Conservation (phyloP, 2,113 vertebrate species). For the Telmatochromis brichardi region DNA sequence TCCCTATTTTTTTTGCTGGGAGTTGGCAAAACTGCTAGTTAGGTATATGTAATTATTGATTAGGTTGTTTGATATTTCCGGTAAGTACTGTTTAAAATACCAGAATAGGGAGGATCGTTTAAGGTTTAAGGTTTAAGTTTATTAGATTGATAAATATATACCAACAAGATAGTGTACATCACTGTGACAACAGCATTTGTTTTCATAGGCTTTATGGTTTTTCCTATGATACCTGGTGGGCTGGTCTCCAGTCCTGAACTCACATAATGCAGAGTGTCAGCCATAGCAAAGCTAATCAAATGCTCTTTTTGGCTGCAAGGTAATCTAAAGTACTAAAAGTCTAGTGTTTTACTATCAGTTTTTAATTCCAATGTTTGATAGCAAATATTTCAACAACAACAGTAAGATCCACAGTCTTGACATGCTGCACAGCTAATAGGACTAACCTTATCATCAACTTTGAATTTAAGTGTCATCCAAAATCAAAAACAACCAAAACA, state of each 20-base stretch:
- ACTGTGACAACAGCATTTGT: not conserved
- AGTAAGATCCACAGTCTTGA: not conserved
- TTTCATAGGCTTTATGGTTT: not conserved
- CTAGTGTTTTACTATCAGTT: not conserved
- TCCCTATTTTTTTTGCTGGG: not conserved
- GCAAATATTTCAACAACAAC: not conserved
- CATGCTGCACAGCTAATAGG: not conserved
- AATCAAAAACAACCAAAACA: not conserved
- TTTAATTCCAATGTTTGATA: not conserved
- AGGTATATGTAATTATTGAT: not conserved
- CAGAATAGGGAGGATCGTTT: not conserved
- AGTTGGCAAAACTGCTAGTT: not conserved
- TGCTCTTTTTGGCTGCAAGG: not conserved
- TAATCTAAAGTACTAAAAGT: not conserved
- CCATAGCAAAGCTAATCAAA: not conserved
- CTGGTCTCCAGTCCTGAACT: not conserved
- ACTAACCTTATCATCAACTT: not conserved
- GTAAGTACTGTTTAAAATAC: not conserved
- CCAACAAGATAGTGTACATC: rapidly evolving
- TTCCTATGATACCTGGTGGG: not conserved
- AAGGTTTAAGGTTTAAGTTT: not conserved
- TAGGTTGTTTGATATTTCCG: not conserved
- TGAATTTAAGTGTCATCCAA: not conserved
- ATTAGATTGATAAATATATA: not conserved
- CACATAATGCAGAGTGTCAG: not conserved